Evolutionary conservation across 92 coral and sea anemone genomes (phyloP), one percentile per base, ranked within the genome.

Genomic region (Micromussa lordhowensis): DNA sequence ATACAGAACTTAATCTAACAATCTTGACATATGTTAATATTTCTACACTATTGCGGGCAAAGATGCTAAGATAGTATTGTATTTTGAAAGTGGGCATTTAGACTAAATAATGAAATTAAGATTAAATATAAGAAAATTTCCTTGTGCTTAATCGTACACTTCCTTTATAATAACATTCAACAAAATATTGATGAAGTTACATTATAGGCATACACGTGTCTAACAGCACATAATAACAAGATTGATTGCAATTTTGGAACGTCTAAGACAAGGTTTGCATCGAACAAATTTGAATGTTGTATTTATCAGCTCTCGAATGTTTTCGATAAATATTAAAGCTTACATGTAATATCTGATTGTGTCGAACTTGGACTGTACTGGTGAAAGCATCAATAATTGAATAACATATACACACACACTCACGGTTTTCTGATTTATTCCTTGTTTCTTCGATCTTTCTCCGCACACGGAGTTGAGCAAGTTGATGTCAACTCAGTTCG

Each of bases 301-400:
- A 6, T 22, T 61, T 17, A 21, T 61, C 24, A 1, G 28, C 8
- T 26, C 2, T 9, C 38, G 19, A 69, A 69, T 69, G 21, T 69
- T 69, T 69, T 71, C 48, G 76, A 71, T 16, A 31, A 32, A 7
- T 19, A 44, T 44, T 44, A 44, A 44, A 7, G 51, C 51, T 44
- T 8, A 44, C 51, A 44, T 44, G 11, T n/a, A 32, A 8, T 19
- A 21, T 0, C 28, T 63, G 13, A 26, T 24, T 59, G n/a, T 19
- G 66, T 16, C 26, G 8, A 59, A 5, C n/a, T 19, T 26, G 21
- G n/a, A 61, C 30, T 66, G 28, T 21, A 51, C 51, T 44, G 51
- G 8, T 44, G 12, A 49, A 83, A 57, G 80, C 72, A 73, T 57
- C 79, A 54, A 55, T 74, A 57, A 54, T 73, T 53, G 35, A 84